Evolutionary conservation across 2,888 invertebrate species (phyloP).

Genomic region (Teleiodes luculella): DNA sequence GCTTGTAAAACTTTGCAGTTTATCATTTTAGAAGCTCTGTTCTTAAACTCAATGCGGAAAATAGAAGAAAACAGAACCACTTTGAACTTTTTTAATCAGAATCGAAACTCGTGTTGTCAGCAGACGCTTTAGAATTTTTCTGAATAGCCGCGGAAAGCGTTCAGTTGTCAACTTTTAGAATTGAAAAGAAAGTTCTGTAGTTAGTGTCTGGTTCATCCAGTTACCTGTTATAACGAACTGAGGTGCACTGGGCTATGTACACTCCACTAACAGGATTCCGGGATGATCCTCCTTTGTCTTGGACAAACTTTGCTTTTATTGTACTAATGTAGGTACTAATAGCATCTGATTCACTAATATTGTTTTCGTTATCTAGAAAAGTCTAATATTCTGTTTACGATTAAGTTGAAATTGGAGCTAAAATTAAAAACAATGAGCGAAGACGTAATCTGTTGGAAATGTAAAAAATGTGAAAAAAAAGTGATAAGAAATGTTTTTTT

Average conservation of each 20-base stretch:
- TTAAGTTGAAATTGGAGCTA: too few relatives aligned
- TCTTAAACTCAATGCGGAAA: background rate
- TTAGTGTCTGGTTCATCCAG: conserved; percentile 15
- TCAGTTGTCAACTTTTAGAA: conserved; percentile 42
- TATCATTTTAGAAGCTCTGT: background rate
- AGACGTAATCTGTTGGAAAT: too few relatives aligned
- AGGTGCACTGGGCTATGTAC: background rate
- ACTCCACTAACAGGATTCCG: background rate
- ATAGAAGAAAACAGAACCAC: conserved; percentile 26
- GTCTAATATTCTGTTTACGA: too few relatives aligned
- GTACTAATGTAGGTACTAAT: too few relatives aligned
- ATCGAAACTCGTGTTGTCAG: conserved; percentile 38
- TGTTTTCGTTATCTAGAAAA: too few relatives aligned
- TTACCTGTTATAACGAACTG: conserved; percentile 2
- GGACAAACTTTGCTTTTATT: too few relatives aligned
- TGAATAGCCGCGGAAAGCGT: conserved; percentile 35
- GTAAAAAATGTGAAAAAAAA: too few relatives aligned
- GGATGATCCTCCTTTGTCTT: too few relatives aligned
- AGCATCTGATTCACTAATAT: too few relatives aligned
- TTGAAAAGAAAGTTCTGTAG: conserved; percentile 37
- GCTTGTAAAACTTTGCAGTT: background rate
- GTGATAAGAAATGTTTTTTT: too few relatives aligned
- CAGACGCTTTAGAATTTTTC: conserved; percentile 39
- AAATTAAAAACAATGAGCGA: too few relatives aligned
- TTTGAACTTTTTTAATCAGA: conserved; percentile 53